A percentile compares a stretch with the other conserved stretches of the same genome.
phyloP scores from a whole-genome alignment of 2,797 vertebrate genomes.

The Sebastes iracundus region DNA sequence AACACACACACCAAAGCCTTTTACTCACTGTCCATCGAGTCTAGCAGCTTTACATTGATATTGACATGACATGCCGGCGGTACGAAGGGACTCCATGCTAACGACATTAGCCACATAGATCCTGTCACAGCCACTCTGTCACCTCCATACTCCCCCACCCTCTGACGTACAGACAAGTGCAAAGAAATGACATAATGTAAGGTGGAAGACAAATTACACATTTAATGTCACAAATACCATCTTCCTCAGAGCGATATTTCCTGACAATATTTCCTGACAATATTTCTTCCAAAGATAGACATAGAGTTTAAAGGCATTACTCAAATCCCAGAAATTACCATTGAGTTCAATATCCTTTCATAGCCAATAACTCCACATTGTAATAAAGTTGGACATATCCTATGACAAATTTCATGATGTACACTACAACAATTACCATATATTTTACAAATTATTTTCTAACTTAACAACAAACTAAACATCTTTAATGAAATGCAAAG shows the following conservation, averaged over 20 bases:
- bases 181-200: neutral
- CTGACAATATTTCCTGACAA: neutral
- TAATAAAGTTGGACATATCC: too few relatives aligned
- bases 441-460: neutral
- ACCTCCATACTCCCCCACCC: neutral
- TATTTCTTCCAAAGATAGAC: neutral
- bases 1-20: slow-evolving; percentile 63
- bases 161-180: neutral
- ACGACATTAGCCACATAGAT: slow-evolving; percentile 61
- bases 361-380: neutral
- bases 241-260: neutral
- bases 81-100: slow-evolving; percentile 51
- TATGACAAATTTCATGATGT: neutral
- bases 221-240: neutral
- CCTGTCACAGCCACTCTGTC: slow-evolving; percentile 64
- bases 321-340: neutral
- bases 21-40: slow-evolving; percentile 10
- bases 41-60: slow-evolving; percentile 45
- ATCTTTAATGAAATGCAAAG: neutral
- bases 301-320: neutral
- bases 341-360: neutral
- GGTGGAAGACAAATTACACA: neutral
- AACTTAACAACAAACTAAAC: neutral
- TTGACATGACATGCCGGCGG: slow-evolving; percentile 50
- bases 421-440: neutral